Evolutionary conservation across 35 echinoderm and acorn worm genomes (phyloP).

Genomic region (Diadema setosum): DNA sequence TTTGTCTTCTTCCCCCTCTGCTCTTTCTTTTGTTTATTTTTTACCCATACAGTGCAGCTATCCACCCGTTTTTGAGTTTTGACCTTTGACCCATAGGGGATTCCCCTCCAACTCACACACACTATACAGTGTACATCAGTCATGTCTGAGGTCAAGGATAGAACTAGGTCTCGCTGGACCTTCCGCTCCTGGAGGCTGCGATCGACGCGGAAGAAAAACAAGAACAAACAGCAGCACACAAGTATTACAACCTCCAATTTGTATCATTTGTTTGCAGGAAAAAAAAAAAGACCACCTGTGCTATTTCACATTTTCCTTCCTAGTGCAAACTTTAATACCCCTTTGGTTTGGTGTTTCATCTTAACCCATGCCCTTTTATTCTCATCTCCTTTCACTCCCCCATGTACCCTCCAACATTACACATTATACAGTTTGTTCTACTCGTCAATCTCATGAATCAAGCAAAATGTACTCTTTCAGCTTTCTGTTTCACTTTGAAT

Average conservation of each 20-base stretch:
- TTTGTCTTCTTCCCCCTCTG: not conserved
- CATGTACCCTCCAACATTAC: no score
- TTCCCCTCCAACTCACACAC: not conserved
- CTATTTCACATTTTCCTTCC: no score
- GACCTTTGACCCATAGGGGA: slow-evolving; percentile 7
- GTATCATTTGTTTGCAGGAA: not conserved
- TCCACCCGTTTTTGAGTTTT: not conserved
- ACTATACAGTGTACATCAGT: no score
- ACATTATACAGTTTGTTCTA: no score
- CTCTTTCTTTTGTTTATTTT: no score
- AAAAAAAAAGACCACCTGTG: not conserved
- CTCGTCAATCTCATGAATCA: no score
- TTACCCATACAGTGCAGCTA: not conserved
- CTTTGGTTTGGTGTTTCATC: no score
- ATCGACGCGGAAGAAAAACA: not conserved
- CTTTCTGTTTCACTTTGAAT: no score
- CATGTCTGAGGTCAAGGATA: slow-evolving; percentile 13
- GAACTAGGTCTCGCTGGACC: not conserved
- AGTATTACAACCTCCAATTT: not conserved
- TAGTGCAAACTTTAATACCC: no score
- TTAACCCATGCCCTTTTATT: no score
- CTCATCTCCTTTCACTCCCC: no score
- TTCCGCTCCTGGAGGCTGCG: not conserved
- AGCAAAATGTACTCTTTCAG: no score
- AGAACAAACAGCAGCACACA: not conserved